Percentiles rank a stretch among this genome's conserved stretches.
Evolutionary conservation across 2,113 vertebrate genomes (phyloP).

Genomic region (Eptesicus fuscus): DNA sequence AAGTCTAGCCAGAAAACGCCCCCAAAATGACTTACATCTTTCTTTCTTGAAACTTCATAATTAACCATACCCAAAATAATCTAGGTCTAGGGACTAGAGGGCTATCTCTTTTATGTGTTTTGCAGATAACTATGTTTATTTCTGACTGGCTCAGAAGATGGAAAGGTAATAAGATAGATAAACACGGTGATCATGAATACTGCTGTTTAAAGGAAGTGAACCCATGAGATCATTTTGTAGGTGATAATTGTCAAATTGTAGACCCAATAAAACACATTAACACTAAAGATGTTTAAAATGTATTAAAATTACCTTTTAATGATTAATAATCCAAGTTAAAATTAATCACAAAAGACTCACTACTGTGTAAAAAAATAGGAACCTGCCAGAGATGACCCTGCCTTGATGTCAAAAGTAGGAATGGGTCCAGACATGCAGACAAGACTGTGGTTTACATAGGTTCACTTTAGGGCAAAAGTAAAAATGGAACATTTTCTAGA

Average conservation of each 20-base stretch:
- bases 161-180: background rate
- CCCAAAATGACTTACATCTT: conserved; percentile 30
- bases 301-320: background rate
- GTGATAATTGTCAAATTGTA: background rate
- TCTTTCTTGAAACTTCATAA: conserved; percentile 78
- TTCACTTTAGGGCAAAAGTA: background rate
- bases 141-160: background rate
- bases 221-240: background rate
- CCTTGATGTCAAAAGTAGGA: background rate
- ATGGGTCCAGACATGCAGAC: background rate
- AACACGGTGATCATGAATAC: background rate
- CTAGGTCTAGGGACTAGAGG: conserved; percentile 77
- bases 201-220: background rate
- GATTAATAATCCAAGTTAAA: conserved; percentile 1
- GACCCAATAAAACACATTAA: background rate
- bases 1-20: conserved; percentile 41
- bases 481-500: background rate
- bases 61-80: conserved; percentile 87
- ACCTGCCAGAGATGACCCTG: background rate
- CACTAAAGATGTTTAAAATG: background rate
- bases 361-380: background rate
- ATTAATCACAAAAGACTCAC: background rate
- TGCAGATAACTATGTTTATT: background rate
- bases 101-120: background rate
- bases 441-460: background rate